These are phyloP conservation scores for Machimus atricapillus DNA, from an alignment of 2,888 invertebrate species.

Conservation along the genomic window DNA sequence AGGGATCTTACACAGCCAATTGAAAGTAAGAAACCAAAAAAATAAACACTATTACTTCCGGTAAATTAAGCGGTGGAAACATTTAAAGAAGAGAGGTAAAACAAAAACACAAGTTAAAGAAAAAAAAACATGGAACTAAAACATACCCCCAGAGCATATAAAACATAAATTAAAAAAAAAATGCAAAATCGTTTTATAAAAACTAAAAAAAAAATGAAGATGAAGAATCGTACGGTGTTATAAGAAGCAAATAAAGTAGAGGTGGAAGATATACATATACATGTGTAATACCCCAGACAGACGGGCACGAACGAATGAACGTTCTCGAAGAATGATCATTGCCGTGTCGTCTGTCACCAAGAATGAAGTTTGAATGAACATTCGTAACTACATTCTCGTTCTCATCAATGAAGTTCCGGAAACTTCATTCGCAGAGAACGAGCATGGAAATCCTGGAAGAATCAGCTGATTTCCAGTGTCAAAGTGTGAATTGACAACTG, in stretches of 20 bases:
- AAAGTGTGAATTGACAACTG: no score
- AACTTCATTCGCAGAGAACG: no score
- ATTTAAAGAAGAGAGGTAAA: not conserved
- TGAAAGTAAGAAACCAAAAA: not conserved
- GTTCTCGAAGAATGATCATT: no score
- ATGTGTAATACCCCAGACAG: no score
- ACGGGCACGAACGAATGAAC: no score
- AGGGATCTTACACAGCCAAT: not conserved
- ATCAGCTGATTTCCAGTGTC: no score
- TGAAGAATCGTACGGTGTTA: not conserved
- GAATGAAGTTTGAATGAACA: no score
- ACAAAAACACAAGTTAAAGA: not conserved
- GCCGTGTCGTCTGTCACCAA: no score
- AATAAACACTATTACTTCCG: not conserved
- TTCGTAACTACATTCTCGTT: no score
- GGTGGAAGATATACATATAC: not conserved
- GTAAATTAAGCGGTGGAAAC: not conserved
- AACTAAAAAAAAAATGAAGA: conserved; percentile 7
- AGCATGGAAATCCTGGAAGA: no score
- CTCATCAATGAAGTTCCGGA: no score
- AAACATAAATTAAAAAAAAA: not conserved
- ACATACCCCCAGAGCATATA: conserved; percentile 6
- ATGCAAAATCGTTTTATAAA: conserved; percentile 11
- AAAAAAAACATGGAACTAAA: not conserved
- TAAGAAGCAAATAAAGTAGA: not conserved